Percentiles rank a stretch among this genome's conserved stretches.
phyloP scores from a whole-genome alignment of 2,797 vertebrate genomes.

The Coluber constrictor region DNA sequence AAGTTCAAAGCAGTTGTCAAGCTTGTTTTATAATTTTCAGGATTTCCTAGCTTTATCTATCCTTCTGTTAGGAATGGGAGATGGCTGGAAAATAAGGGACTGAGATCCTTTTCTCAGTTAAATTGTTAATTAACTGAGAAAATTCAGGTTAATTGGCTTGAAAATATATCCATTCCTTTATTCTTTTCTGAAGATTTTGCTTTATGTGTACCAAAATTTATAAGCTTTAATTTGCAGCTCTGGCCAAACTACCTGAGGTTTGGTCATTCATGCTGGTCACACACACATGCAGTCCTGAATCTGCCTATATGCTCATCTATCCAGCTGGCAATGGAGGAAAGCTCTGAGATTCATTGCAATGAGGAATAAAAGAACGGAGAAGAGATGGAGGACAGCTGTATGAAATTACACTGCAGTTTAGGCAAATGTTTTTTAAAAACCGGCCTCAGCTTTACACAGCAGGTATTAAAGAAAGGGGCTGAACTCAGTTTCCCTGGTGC shows the following conservation, averaged over 20 bases:
- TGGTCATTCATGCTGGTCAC: constrained; percentile 19
- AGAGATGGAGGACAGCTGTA: background rate
- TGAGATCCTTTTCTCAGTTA: background rate
- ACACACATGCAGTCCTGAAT: constrained; percentile 9
- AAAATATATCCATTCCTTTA: background rate
- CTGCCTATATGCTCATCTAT: constrained; percentile 18
- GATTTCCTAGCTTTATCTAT: background rate
- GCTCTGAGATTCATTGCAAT: background rate
- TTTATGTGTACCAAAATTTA: background rate
- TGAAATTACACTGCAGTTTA: background rate
- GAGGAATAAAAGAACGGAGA: fast-evolving
- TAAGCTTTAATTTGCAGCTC: background rate
- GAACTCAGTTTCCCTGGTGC: background rate
- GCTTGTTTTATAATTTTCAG: background rate
- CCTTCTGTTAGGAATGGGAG: background rate
- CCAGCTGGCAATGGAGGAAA: constrained; percentile 5
- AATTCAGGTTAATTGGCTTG: background rate
- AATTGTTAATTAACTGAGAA: too few relatives aligned
- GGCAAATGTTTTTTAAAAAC: background rate
- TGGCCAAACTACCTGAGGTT: background rate
- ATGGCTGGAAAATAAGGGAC: background rate
- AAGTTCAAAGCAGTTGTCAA: background rate
- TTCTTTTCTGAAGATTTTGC: background rate
- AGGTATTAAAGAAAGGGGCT: constrained; percentile 8
- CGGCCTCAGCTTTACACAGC: background rate